A percentile compares a stretch with the other conserved stretches of the same genome.
These are phyloP conservation scores for Porites lobata DNA, from an alignment of 92 coral and sea anemone species.

Conservation along the genomic window DNA sequence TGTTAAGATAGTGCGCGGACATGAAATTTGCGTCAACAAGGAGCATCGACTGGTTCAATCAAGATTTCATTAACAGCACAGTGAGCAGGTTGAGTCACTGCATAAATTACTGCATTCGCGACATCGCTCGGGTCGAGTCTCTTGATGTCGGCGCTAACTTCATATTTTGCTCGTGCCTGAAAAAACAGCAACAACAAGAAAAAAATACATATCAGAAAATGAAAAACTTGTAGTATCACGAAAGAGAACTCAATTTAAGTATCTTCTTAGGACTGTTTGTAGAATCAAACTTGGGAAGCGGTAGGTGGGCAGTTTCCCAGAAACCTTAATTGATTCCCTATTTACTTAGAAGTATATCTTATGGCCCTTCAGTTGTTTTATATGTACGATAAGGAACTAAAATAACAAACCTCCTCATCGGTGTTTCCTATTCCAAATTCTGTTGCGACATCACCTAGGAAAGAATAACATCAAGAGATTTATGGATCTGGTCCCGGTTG, in stretches of 20 bases:
- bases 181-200: not conserved
- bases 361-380: not conserved
- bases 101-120: conserved; percentile 82
- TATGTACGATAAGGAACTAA: not conserved
- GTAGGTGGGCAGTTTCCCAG: no score
- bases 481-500: not conserved
- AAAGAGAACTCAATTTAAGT: not conserved
- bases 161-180: conserved; percentile 84
- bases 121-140: conserved; percentile 82
- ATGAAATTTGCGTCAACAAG: conserved; percentile 39
- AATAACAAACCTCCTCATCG: conserved; percentile 71
- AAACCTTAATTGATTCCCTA: no score
- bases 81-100: conserved; percentile 86
- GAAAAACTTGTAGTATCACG: not conserved
- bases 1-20: not conserved
- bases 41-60: conserved; percentile 86
- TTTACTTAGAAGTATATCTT: no score
- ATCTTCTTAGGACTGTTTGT: not conserved
- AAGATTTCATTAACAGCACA: conserved; percentile 85
- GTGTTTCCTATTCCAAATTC: conserved; percentile 69
- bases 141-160: conserved; percentile 66
- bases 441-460: conserved; percentile 83
- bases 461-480: not conserved
- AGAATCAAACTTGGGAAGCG: no score
- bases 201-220: no score